These are phyloP conservation scores for Mixornis gularis DNA, from an alignment of 2,113 vertebrate genomes.

Conservation along the genomic window DNA sequence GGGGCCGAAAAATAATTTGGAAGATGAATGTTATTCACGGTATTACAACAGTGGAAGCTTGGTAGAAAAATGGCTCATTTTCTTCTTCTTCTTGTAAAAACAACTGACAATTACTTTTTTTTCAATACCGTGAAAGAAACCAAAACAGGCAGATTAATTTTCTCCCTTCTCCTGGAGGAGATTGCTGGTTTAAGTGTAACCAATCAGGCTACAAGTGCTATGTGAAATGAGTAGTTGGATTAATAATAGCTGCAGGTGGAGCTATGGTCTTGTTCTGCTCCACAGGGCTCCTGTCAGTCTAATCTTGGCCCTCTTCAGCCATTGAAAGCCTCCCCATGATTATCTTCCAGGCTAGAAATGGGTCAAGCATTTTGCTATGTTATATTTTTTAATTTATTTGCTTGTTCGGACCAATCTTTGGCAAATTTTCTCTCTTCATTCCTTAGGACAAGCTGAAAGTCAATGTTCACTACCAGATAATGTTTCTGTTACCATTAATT, in stretches of 20 bases:
- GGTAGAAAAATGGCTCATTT: neutral
- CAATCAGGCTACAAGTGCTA: neutral
- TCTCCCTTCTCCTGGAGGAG: neutral
- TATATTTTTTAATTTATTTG: neutral
- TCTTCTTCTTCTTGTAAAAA: neutral
- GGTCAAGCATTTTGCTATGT: neutral
- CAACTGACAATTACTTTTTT: neutral
- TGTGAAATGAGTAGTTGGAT: neutral
- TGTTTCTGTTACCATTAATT: neutral
- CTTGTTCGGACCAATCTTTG: neutral
- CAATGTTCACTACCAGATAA: neutral
- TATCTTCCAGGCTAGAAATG: neutral
- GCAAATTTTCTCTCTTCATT: neutral
- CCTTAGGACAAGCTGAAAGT: neutral
- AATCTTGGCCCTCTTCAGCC: neutral
- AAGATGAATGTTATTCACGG: neutral
- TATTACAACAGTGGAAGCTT: neutral
- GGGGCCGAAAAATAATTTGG: neutral
- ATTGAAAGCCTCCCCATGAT: neutral
- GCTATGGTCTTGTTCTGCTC: neutral
- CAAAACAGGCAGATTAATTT: neutral
- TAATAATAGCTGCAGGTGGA: neutral
- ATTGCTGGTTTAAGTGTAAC: neutral
- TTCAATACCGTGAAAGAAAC: neutral
- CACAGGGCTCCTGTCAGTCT: neutral